Evolutionary conservation across 1,140 invertebrate species (phyloP).

Genomic region (Aphis gossypii): DNA sequence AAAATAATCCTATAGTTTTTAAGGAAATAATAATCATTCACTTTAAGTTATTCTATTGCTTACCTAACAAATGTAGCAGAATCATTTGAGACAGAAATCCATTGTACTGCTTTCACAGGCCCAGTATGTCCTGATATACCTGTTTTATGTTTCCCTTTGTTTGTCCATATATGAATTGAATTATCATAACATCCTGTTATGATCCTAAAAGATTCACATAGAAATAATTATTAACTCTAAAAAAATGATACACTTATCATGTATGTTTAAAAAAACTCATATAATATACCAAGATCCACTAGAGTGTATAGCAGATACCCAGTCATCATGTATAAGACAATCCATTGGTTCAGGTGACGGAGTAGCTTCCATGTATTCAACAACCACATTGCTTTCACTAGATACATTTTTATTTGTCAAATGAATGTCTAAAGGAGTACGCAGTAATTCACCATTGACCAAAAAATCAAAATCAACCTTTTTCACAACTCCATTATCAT

Average conservation of each 20-base stretch:
- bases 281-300: conserved; percentile 74
- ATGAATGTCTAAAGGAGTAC: conserved; percentile 74
- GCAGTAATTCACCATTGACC: conserved; percentile 80
- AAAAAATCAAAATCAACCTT: conserved; percentile 88
- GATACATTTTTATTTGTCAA: conserved; percentile 73
- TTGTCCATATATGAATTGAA: conserved; percentile 87
- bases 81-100: conserved; percentile 68
- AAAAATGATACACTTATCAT: background rate
- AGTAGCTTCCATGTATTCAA: conserved; percentile 89
- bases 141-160: conserved; percentile 82
- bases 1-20: background rate
- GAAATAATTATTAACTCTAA: background rate
- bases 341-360: conserved; percentile 89
- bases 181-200: conserved; percentile 95
- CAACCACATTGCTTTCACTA: conserved; percentile 79
- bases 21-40: background rate
- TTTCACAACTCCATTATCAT: conserved; percentile 65
- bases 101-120: conserved; percentile 86
- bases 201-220: conserved; percentile 71
- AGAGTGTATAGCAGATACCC: conserved; percentile 86
- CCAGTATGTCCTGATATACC: conserved; percentile 86
- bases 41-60: conserved; percentile 9
- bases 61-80: conserved; percentile 78
- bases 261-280: background rate
- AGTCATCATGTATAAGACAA: conserved; percentile 92